Conservation (phyloP, 2,888 invertebrate genomes). For the Bhutanitis thaidina region DNA sequence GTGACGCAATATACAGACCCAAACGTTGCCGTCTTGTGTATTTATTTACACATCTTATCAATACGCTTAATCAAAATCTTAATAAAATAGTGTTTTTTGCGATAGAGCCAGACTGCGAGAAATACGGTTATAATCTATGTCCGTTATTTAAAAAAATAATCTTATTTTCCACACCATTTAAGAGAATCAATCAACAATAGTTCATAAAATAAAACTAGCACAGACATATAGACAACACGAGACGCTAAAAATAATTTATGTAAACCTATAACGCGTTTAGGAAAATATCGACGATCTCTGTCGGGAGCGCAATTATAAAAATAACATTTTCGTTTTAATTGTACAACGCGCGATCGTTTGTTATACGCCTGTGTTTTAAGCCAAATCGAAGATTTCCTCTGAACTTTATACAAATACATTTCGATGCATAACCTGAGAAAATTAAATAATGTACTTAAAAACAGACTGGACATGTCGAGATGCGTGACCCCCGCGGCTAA, state of each 20-base stretch:
- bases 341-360: background rate
- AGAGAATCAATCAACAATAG: constrained; percentile 36
- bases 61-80: constrained; percentile 59
- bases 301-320: background rate
- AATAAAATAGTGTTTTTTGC: constrained; percentile 54
- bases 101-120: constrained; percentile 59
- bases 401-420: constrained; percentile 13
- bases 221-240: constrained; percentile 33
- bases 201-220: constrained; percentile 28
- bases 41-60: constrained; percentile 71
- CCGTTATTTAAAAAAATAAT: constrained; percentile 48
- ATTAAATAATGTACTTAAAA: constrained; percentile 5
- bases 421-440: constrained; percentile 6
- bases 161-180: constrained; percentile 36
- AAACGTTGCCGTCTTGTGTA: constrained; percentile 53
- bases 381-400: constrained; percentile 3
- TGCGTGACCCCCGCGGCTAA: background rate
- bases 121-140: constrained; percentile 49
- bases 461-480: background rate
- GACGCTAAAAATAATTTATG: constrained; percentile 24
- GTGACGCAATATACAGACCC: constrained; percentile 22
- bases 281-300: background rate
- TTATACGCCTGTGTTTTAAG: constrained; percentile 1
- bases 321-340: background rate
- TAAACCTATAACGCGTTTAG: constrained; percentile 4